Percentiles rank a stretch among this genome's conserved stretches.
These are phyloP conservation scores for Camelus dromedarius DNA, from an alignment of 2,113 vertebrate genomes.

Conservation along the genomic window DNA sequence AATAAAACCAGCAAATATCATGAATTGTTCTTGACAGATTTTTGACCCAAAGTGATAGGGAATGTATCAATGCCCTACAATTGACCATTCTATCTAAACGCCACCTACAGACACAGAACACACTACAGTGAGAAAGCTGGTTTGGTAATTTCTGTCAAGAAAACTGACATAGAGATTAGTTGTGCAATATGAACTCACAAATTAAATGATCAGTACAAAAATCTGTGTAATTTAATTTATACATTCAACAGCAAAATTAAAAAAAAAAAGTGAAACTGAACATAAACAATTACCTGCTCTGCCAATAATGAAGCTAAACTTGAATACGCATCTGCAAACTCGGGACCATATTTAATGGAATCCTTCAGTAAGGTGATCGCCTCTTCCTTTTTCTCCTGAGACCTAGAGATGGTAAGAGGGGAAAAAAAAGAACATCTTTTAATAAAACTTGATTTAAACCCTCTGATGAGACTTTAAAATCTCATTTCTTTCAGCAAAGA, in stretches of 20 bases:
- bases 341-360: slow-evolving; percentile 93
- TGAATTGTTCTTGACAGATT: neutral
- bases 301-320: slow-evolving; percentile 96
- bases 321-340: slow-evolving; percentile 97
- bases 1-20: neutral
- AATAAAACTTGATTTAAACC: slow-evolving; percentile 47
- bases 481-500: slow-evolving; percentile 58
- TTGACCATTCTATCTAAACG: neutral
- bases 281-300: slow-evolving; percentile 91
- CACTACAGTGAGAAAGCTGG: neutral
- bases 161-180: neutral
- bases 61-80: neutral
- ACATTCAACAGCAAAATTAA: neutral
- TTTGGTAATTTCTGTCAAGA: neutral
- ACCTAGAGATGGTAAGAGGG: slow-evolving; percentile 84
- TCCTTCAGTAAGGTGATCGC: slow-evolving; percentile 91
- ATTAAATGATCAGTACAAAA: neutral
- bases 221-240: neutral
- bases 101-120: neutral
- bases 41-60: neutral
- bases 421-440: slow-evolving; percentile 27
- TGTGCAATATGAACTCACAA: neutral
- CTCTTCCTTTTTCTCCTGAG: slow-evolving; percentile 92
- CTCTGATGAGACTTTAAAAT: slow-evolving; percentile 46
- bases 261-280: neutral